Evolutionary conservation across 23 tunicate genomes (phyloP), one percentile per base, ranked within the genome.

Genomic region (Botrylloides violaceus): DNA sequence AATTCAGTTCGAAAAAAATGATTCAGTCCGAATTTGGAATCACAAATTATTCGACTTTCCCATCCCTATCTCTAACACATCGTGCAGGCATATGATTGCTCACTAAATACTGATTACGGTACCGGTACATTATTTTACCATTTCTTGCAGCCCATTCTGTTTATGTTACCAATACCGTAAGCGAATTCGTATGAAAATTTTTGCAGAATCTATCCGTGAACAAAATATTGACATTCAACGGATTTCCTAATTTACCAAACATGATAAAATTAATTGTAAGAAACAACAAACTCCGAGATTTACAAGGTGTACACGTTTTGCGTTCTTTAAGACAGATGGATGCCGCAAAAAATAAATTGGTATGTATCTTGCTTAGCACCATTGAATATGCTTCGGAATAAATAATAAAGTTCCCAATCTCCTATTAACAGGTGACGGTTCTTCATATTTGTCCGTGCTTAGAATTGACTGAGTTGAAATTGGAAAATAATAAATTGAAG

Each of bases 251-350:
- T 1, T 56, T 76, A 3, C 48, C 80, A 5, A 76, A 39, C 57
- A 59, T 76, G 24, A 36, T 62, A 3, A 63, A 18, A 24, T 18
- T 76, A 27, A 63, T 31, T 34, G n/a, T 76, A 22, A 22, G 72
- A 0, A 28, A 62, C 0, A 76, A 76, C 36, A 22, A 27, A 19
- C 36, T 76, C 71, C 61, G 36, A 62, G 56, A 65, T 20, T 61
- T 61, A 28, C 60, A 76, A 62, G 80, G 80, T 32, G 23, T 76
- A 24, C 80, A 76, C 34, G 80, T 61, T 20, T 26, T 76, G 31
- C 27, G 80, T 20, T 76, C 80, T 1, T 32, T 76, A 56, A 25
- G 31, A 34, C 37, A 76, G 21, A 36, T 76, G 18, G 34, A 32
- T 76, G 71, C 71, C 4, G 15, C 71, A 5, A 53, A 76, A 19